Conservation (phyloP, 2,113 vertebrate genomes). For the Ibidorhyncha struthersii region DNA sequence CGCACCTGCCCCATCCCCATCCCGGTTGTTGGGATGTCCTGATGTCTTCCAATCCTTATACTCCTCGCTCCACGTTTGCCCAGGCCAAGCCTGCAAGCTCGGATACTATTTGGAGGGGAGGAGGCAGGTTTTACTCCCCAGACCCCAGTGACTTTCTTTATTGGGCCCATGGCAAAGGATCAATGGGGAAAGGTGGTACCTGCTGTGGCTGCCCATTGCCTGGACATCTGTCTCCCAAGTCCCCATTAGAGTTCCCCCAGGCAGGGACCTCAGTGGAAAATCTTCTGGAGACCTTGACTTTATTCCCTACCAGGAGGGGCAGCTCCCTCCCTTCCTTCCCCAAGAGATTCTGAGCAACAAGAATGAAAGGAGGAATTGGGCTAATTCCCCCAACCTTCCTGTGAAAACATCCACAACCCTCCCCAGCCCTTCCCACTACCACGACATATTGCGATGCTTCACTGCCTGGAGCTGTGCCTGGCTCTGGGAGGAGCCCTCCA, state of each 20-base stretch:
- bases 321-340: neutral
- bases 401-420: neutral
- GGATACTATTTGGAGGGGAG: neutral
- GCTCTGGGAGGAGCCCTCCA: neutral
- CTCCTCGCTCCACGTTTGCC: accelerated
- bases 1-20: neutral
- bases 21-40: neutral
- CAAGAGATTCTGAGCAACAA: neutral
- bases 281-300: neutral
- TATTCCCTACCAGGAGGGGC: neutral
- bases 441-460: accelerated
- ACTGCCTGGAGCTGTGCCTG: neutral
- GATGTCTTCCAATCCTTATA: neutral
- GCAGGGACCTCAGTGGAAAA: neutral
- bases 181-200: neutral
- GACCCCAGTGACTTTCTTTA: neutral
- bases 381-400: neutral
- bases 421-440: neutral
- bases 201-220: neutral
- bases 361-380: neutral
- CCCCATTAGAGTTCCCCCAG: neutral
- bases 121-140: neutral
- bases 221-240: neutral
- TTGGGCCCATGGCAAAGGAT: neutral
- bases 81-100: neutral